A percentile compares a stretch with the other conserved stretches of the same genome.
These are phyloP conservation scores for Acleris sparsana DNA, from an alignment of 2,888 invertebrate species.

Conservation along the genomic window DNA sequence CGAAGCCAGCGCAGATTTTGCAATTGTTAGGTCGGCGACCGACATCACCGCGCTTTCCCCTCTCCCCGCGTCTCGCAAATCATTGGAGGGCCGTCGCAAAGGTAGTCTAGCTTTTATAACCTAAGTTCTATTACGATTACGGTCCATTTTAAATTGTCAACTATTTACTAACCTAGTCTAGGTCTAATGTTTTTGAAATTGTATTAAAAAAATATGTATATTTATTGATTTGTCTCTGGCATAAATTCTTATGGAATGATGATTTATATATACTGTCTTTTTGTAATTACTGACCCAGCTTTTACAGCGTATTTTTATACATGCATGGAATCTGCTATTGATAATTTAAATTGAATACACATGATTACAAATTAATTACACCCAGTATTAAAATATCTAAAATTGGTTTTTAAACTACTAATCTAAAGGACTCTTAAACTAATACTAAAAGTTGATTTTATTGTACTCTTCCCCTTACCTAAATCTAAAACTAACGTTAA, in stretches of 20 bases:
- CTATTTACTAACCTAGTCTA: constrained; percentile 48
- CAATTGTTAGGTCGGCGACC: too few relatives aligned
- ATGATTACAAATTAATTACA: neutral
- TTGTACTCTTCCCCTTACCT: constrained; percentile 72
- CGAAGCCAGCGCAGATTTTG: too few relatives aligned
- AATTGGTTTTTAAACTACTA: constrained; percentile 47
- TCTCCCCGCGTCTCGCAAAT: too few relatives aligned
- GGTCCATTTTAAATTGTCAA: constrained; percentile 15
- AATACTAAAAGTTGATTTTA: constrained; percentile 62
- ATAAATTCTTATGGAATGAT: neutral
- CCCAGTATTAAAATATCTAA: constrained; percentile 13
- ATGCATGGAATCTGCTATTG: too few relatives aligned
- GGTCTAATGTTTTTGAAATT: constrained; percentile 41
- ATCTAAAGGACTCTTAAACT: constrained; percentile 60
- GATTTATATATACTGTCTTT: neutral
- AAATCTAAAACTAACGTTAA: constrained; percentile 39
- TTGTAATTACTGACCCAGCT: too few relatives aligned
- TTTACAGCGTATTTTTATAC: too few relatives aligned
- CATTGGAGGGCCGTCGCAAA: too few relatives aligned
- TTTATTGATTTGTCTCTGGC: neutral
- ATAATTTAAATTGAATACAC: too few relatives aligned
- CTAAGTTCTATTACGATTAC: constrained; percentile 11
- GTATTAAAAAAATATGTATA: constrained; percentile 13
- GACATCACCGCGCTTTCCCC: too few relatives aligned
- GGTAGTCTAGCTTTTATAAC: too few relatives aligned